A percentile compares a stretch with the other conserved stretches of the same genome.
Conservation (phyloP, 1,140 invertebrate species). For the Drosophila serrata region DNA sequence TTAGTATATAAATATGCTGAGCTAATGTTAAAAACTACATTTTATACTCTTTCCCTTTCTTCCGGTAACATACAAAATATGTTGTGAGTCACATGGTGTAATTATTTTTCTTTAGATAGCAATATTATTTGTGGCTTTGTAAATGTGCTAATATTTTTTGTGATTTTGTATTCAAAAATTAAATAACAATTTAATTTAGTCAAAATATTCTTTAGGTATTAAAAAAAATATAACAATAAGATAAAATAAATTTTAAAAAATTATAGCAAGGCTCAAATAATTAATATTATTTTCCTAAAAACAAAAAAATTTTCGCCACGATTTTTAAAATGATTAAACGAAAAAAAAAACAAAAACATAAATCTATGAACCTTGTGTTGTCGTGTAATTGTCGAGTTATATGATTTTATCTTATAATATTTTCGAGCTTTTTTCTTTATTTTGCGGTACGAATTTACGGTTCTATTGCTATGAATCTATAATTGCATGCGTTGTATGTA, state of each 20-base stretch:
- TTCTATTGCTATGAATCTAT: slow-evolving; percentile 17
- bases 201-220: neutral
- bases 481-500: slow-evolving; percentile 9
- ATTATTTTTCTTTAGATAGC: neutral
- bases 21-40: slow-evolving; percentile 35
- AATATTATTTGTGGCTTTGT: neutral
- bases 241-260: neutral
- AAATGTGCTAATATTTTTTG: neutral
- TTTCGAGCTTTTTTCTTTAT: neutral
- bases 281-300: neutral
- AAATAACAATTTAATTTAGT: neutral
- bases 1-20: slow-evolving; percentile 23
- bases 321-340: neutral
- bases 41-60: slow-evolving; percentile 8
- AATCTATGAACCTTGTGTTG: neutral
- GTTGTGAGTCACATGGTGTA: slow-evolving; percentile 1
- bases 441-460: slow-evolving; percentile 1
- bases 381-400: slow-evolving; percentile 3
- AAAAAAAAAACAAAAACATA: too few relatives aligned
- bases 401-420: slow-evolving; percentile 4
- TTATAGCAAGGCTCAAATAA: neutral
- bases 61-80: slow-evolving; percentile 21
- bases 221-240: neutral
- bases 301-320: neutral
- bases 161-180: neutral